Evolutionary conservation across 2,888 invertebrate species (phyloP).

Genomic region (Mythimna impura): DNA sequence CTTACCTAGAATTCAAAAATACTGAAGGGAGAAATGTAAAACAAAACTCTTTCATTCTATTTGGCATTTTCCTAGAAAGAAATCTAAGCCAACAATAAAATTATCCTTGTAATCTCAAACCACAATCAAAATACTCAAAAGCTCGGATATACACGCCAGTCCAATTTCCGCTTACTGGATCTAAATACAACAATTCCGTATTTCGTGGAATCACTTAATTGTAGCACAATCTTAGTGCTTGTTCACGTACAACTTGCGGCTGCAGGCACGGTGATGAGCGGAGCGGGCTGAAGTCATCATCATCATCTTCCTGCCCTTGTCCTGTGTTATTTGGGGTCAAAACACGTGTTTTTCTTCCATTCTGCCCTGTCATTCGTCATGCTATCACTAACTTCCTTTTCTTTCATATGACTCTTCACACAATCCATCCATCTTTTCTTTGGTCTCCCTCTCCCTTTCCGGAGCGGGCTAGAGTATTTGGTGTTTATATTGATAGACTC

Average conservation of each 20-base stretch:
- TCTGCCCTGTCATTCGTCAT: too few species aligned
- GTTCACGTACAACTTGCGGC: conserved; percentile 36
- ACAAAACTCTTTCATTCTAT: not conserved
- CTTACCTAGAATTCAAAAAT: not conserved
- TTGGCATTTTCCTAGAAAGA: not conserved
- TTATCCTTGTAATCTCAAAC: not conserved
- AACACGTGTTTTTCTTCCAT: too few species aligned
- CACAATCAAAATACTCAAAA: conserved; percentile 22
- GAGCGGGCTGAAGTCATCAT: too few species aligned
- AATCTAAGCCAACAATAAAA: not conserved
- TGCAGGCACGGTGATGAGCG: not conserved
- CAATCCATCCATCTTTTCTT: too few species aligned
- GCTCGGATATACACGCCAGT: conserved; percentile 27
- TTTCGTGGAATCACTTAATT: conserved; percentile 51
- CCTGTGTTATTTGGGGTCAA: too few species aligned
- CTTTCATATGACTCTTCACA: too few species aligned
- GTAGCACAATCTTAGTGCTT: conserved; percentile 51
- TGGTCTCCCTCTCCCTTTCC: too few species aligned
- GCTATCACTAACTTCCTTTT: too few species aligned
- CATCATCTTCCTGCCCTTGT: too few species aligned
- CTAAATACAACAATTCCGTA: conserved; percentile 54
- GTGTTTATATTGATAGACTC: too few species aligned
- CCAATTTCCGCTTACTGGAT: conserved; percentile 49
- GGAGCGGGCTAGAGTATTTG: not conserved
- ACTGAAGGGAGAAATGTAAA: not conserved